Evolutionary conservation across 2,113 vertebrate genomes (phyloP), one percentile per base, ranked within the genome.

Genomic region (Rana temporaria): DNA sequence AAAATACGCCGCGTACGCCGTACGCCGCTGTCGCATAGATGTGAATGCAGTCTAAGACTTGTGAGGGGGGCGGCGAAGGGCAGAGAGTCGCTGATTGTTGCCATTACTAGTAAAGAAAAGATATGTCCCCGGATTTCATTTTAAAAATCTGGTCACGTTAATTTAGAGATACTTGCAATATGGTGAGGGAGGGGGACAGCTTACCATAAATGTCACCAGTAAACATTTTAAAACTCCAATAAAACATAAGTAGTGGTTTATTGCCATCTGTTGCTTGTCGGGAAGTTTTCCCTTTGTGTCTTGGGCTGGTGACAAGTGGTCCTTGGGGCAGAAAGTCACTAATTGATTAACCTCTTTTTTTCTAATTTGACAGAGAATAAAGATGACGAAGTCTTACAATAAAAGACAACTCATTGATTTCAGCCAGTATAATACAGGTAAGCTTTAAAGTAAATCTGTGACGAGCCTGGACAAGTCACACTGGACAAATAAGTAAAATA

Each of bases 331-430:
- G 14, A 19, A n/a, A 22, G 6, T n/a, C 19, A 62, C 19, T n/a
- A 62, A 20, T 48, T 48, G 59, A n/a, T 65, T 26, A 22, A 30
- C 24, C 34, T 38, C 24, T 53, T 34, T 34, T 32, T 74, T 74
- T 3, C 26, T 30, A 30, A 5, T 32, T 59, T 48, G n/a, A n/a
- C 26, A 67, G 30, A 4, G 53, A 81, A n/a, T 14, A 67, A n/a
- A 4, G 53, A 81, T 32, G 38, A 81, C 72, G 79, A 81, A 72
- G 38, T 55, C 48, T 81, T 24, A 55, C 7, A 19, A 55, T 18
- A 72, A 42, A 73, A 64, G 18, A 65, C 4, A 9, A 52, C 56
- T 63, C n/a, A 62, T 30, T 17, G 79, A 65, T 38, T 81, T 63
- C 68, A 67, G 53, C 42, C 68, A 53, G 6, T 34, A 34, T 5